Evolutionary conservation across 2,113 vertebrate genomes (phyloP), one percentile per base, ranked within the genome.

Genomic region (Channa argus): DNA sequence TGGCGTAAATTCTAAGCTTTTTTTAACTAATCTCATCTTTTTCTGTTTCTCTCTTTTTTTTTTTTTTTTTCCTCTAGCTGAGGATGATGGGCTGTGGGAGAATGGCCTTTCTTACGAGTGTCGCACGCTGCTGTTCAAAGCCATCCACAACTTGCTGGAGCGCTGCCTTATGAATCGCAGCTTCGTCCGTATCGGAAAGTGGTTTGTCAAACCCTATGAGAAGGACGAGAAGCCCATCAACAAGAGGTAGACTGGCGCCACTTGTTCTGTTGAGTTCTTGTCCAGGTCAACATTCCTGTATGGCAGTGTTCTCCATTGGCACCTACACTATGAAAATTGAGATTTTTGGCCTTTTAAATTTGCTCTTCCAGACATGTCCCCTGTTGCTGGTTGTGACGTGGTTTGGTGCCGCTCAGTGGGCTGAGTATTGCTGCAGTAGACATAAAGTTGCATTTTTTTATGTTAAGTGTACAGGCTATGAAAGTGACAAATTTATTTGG

Each of bases 131-230:
- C 97, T 99, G 14, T 99, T 99, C 94, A 99, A 99, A 92, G 97
- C 97, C 3, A 96, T 98, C 83, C 97, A 99, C 91, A 99, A 98
- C 95, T 94, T 99, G 76, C 86, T 99, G 93, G 98, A 99, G 90
- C 91, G 98, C 64, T 99, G 98, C 56, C 94, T 99, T 85, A 98
- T 99, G 96, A 98, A 98, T 82, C 93, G 97, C 12, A 96, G 97
- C 85, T 98, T 99, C 56, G 96, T 98, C 51, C 96, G 98, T 70
- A 97, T 99, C 61, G 97, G 98, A 55, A 98, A 96, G 71, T 99
- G 98, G 98, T 99, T 99, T 77, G 98, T 99, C 71, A 99, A 98
- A 92, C 98, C 98, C 37, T 98, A 99, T 46, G 97, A 98, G 91
- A 99, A 99, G 74, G 97, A 99, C 85, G 97, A 99, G 89, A 99